A percentile compares a stretch with the other conserved stretches of the same genome.
Conservation (phyloP, 2,888 invertebrate genomes). For the Monochamus alternatus region DNA sequence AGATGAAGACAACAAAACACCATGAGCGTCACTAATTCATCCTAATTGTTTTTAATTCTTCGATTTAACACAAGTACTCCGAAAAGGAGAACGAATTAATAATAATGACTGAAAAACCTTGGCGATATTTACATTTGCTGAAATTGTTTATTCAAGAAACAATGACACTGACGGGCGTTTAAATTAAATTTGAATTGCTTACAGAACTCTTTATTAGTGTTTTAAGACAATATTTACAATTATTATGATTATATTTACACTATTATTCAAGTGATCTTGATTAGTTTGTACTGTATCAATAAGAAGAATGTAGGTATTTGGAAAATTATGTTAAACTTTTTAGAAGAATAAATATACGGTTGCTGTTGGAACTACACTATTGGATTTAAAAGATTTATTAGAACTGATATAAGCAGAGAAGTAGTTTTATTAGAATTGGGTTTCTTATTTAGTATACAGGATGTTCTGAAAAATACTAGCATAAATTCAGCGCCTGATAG, state of each 20-base stretch:
- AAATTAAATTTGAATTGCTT: conserved; percentile 27
- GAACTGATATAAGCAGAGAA: too few species aligned
- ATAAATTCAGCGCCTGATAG: too few species aligned
- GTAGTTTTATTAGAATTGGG: too few species aligned
- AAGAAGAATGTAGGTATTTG: too few species aligned
- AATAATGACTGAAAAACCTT: conserved; percentile 16
- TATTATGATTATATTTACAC: background rate
- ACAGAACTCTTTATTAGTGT: conserved; percentile 10
- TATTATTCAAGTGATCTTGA: too few species aligned
- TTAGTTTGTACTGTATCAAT: too few species aligned
- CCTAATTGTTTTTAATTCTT: background rate
- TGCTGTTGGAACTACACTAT: too few species aligned
- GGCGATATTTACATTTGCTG: conserved; percentile 17
- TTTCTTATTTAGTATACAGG: too few species aligned
- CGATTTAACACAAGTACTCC: background rate
- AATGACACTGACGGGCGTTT: conserved; percentile 10
- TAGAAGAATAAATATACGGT: too few species aligned
- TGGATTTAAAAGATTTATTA: too few species aligned
- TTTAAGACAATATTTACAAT: background rate
- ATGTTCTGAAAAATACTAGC: too few species aligned
- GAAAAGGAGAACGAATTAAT: conserved; percentile 8
- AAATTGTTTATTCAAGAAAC: conserved; percentile 14
- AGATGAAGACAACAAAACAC: background rate
- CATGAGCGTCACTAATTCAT: background rate
- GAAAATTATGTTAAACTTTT: too few species aligned